These are phyloP conservation scores for Kryptopterus vitreolus DNA, from an alignment of 2,797 vertebrate genomes.

Conservation along the genomic window DNA sequence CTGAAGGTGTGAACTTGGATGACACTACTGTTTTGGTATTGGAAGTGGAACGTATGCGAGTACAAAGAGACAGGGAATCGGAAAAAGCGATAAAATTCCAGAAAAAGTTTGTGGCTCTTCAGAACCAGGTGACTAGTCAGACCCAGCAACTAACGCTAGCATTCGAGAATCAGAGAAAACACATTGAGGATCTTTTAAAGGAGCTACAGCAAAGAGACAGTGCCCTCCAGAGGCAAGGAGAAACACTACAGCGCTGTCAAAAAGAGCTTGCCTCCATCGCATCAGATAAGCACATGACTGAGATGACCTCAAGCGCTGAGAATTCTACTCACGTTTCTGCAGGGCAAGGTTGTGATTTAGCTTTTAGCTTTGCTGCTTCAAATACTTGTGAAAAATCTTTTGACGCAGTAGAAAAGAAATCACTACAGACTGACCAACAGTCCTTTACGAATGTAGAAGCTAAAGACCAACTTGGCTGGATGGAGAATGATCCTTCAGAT, in stretches of 20 bases:
- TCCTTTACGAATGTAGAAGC: not conserved
- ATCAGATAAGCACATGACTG: constrained; percentile 38
- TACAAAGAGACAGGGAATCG: constrained; percentile 62
- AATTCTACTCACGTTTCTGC: constrained; percentile 19
- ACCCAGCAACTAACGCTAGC: constrained; percentile 75
- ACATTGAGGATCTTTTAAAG: constrained; percentile 72
- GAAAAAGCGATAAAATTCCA: constrained; percentile 66
- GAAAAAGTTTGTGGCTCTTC: constrained; percentile 72
- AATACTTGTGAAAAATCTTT: constrained; percentile 19
- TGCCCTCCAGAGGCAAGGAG: constrained; percentile 61
- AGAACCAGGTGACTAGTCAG: constrained; percentile 76
- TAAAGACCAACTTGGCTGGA: not conserved
- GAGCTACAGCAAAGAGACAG: constrained; percentile 74
- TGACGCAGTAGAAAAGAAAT: constrained; percentile 14
- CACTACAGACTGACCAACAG: constrained; percentile 20
- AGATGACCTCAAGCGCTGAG: not conserved
- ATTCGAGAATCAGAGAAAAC: constrained; percentile 78
- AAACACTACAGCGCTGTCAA: constrained; percentile 66
- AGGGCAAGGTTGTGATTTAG: constrained; percentile 33
- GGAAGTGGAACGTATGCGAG: constrained; percentile 65
- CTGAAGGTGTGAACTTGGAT: constrained; percentile 42
- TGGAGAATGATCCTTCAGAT: not conserved
- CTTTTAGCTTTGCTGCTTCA: constrained; percentile 22
- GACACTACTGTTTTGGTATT: constrained; percentile 52
- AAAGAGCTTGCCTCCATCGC: constrained; percentile 58